These are phyloP conservation scores for Apotomis capreana DNA, from an alignment of 2,888 invertebrate genomes.

Conservation along the genomic window DNA sequence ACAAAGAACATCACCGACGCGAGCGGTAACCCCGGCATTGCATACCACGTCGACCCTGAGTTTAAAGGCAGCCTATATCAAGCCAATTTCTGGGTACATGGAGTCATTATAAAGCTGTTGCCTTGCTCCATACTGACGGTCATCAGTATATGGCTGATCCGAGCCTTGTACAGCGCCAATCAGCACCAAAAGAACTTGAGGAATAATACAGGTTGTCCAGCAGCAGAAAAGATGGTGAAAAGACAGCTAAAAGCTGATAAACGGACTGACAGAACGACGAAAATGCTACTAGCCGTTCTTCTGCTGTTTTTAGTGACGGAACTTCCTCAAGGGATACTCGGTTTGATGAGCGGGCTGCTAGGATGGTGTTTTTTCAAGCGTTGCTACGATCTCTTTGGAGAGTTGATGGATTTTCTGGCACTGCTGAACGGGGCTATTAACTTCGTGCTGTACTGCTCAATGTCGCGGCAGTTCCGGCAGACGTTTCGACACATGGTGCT, in stretches of 20 bases:
- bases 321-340: slow-evolving; percentile 91
- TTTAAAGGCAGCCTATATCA: slow-evolving; percentile 85
- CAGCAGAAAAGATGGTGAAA: slow-evolving; percentile 74
- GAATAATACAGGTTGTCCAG: slow-evolving; percentile 84
- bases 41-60: slow-evolving; percentile 80
- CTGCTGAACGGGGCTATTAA: slow-evolving; percentile 96
- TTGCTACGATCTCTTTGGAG: slow-evolving; percentile 92
- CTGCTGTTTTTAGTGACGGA: slow-evolving; percentile 94
- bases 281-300: slow-evolving; percentile 93
- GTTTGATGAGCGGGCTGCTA: slow-evolving; percentile 87
- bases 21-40: slow-evolving; percentile 65
- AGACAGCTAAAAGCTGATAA: slow-evolving; percentile 85
- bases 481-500: slow-evolving; percentile 89
- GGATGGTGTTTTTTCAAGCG: slow-evolving; percentile 88
- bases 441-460: slow-evolving; percentile 96
- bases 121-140: slow-evolving; percentile 91
- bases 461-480: slow-evolving; percentile 96
- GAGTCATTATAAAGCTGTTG: slow-evolving; percentile 90
- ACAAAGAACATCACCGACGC: slow-evolving; percentile 76
- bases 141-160: slow-evolving; percentile 87
- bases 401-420: slow-evolving; percentile 95
- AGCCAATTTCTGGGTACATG: slow-evolving; percentile 92
- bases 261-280: slow-evolving; percentile 93
- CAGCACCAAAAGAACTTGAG: slow-evolving; percentile 88
- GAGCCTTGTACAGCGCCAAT: slow-evolving; percentile 89